Conservation (phyloP, 2,797 vertebrate species). For the Sitta carolinensis region DNA sequence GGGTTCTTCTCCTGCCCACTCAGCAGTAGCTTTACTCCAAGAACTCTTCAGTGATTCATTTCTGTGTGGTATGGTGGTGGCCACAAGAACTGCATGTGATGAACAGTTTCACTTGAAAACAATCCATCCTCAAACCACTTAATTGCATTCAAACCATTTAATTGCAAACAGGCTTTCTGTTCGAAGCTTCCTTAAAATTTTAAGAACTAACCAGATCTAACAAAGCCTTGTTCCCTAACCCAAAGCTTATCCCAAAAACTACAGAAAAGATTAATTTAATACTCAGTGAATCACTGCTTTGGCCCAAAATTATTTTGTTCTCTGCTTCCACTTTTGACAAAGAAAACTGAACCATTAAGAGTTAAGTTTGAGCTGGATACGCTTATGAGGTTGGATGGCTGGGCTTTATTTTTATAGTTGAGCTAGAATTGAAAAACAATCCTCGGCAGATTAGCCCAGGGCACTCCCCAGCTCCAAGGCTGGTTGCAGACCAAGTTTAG, state of each 20-base stretch:
- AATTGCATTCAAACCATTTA: not conserved
- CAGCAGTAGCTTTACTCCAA: not conserved
- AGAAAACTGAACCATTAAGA: not conserved
- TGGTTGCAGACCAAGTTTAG: not conserved
- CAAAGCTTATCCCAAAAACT: not conserved
- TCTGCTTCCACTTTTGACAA: not conserved
- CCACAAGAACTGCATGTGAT: not conserved
- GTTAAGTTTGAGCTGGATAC: not conserved
- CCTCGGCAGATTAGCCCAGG: not conserved
- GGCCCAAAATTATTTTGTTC: not conserved
- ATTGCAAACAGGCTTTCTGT: not conserved
- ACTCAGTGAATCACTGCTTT: not conserved
- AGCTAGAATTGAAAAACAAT: not conserved
- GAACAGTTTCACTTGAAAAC: not conserved
- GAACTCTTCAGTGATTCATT: not conserved
- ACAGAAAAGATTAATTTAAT: too few relatives aligned
- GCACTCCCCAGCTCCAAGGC: not conserved
- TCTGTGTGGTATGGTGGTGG: fast-evolving
- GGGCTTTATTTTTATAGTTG: not conserved
- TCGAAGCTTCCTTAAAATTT: not conserved
- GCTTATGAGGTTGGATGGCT: not conserved
- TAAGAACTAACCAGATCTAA: not conserved
- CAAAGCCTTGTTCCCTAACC: not conserved
- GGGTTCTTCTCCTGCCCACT: not conserved
- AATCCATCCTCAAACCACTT: not conserved